A percentile compares a stretch with the other conserved stretches of the same genome.
phyloP scores from a whole-genome alignment of 2,113 vertebrate genomes.

The Phalacrocorax carbo region DNA sequence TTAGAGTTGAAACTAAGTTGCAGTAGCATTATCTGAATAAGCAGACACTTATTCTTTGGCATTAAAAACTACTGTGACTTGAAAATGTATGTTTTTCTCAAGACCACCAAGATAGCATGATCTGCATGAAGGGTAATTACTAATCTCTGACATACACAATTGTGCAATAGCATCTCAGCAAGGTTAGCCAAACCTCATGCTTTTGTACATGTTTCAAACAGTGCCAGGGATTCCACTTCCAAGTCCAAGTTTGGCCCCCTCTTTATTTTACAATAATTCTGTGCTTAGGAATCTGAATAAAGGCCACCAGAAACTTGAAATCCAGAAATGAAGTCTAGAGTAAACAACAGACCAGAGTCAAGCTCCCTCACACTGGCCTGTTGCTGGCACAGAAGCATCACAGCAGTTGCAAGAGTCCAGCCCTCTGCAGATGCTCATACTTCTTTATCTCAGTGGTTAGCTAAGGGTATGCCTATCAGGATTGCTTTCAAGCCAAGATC shows the following conservation, averaged over 20 bases:
- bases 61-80: conserved; percentile 24
- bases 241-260: conserved; percentile 15
- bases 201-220: conserved; percentile 30
- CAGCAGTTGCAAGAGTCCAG: background rate
- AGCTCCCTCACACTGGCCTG: background rate
- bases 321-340: conserved; percentile 23
- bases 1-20: background rate
- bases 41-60: conserved; percentile 10
- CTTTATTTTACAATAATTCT: conserved; percentile 41
- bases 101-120: conserved; percentile 55
- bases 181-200: conserved; percentile 54
- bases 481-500: background rate
- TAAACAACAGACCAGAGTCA: background rate
- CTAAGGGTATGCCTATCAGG: background rate
- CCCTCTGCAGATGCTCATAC: background rate
- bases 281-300: conserved; percentile 37
- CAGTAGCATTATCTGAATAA: conserved; percentile 55
- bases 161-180: conserved; percentile 44
- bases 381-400: background rate
- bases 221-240: conserved; percentile 25
- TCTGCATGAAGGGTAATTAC: background rate
- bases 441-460: background rate
- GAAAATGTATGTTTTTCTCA: conserved; percentile 14
- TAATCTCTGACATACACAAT: conserved; percentile 23
- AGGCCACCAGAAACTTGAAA: conserved; percentile 48